A percentile compares a stretch with the other conserved stretches of the same genome.
These are phyloP conservation scores for Cyprinella venusta DNA, from an alignment of 2,797 vertebrate species.

Conservation along the genomic window DNA sequence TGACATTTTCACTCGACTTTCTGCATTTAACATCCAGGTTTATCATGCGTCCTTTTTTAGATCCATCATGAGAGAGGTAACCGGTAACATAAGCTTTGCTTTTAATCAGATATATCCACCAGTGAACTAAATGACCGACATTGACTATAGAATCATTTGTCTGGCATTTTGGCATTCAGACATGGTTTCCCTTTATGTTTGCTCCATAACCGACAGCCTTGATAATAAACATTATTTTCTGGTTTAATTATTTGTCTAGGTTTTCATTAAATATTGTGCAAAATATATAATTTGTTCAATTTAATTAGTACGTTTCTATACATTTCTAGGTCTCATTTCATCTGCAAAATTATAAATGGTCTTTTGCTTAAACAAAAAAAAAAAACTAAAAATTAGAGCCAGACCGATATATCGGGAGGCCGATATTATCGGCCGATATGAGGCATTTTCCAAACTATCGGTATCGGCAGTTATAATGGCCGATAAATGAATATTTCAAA, in stretches of 20 bases:
- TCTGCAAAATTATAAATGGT: not conserved
- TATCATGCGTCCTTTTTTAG: conserved; percentile 41
- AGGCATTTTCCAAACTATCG: too few relatives aligned
- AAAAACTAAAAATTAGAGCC: too few relatives aligned
- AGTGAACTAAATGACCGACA: not conserved
- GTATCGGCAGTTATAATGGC: too few relatives aligned
- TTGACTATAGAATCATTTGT: not conserved
- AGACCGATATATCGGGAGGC: too few relatives aligned
- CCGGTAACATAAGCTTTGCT: not conserved
- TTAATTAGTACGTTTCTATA: not conserved
- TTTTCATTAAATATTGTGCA: not conserved
- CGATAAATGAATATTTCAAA: too few relatives aligned
- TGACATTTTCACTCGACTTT: conserved; percentile 54
- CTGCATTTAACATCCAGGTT: conserved; percentile 37
- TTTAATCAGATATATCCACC: not conserved
- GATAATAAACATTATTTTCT: too few relatives aligned
- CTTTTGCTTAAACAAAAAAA: not conserved
- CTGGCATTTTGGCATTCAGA: not conserved
- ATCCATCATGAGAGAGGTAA: not conserved
- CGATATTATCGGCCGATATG: too few relatives aligned
- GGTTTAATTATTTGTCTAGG: not conserved
- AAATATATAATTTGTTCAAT: not conserved
- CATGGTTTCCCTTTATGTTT: not conserved
- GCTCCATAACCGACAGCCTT: not conserved
- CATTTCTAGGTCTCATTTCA: not conserved